Evolutionary conservation across 2,113 vertebrate species (phyloP), one percentile per base, ranked within the genome.

Genomic region (Psittacus erithacus): DNA sequence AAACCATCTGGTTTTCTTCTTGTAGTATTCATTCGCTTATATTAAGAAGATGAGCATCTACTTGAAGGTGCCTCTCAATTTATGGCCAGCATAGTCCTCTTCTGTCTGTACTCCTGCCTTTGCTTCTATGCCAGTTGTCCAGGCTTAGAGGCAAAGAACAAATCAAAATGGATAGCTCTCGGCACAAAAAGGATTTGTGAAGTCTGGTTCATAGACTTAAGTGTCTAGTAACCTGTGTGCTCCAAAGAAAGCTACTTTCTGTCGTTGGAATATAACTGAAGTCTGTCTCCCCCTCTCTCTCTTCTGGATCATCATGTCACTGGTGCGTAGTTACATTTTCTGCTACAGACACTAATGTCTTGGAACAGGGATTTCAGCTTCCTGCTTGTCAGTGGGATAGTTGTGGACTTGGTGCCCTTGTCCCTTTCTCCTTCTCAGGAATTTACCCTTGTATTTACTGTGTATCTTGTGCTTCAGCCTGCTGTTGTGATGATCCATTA

Each of bases 111-210:
- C 8, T 47, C 31, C 59, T 65, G 59, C n/a, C 50, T 23, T 25
- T 79, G 41, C 44, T 46, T 38, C 53, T 22, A 2, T 17, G 14
- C 29, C 53, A 43, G 0, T 1, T 18, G 29, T 14, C 57, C 63
- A 7, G 74, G 11, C 50, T 29, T 29, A 9, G 83, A 69, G 68
- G 43, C 68, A 71, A 46, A 17, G 69, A 17, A 31, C 18, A 15
- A n/a, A 55, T 1, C 1, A 31, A 38, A 43, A 19, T 12, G 13
- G 33, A 29, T 4, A 55, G 13, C 44, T 86, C 28, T 4, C 0
- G 5, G 35, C n/a, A 11, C 31, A 1, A 6, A 3, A 3, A 39
- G 65, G 77, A 7, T 70, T 41, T 50, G 77, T 35, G 49, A 18
- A 35, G 22, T 11, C 38, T 47, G 43, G 23, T 11, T 47, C 68